Percentiles rank a stretch among this genome's conserved stretches.
Evolutionary conservation across 2,113 vertebrate species (phyloP).

Genomic region (Saguinus imperator): DNA sequence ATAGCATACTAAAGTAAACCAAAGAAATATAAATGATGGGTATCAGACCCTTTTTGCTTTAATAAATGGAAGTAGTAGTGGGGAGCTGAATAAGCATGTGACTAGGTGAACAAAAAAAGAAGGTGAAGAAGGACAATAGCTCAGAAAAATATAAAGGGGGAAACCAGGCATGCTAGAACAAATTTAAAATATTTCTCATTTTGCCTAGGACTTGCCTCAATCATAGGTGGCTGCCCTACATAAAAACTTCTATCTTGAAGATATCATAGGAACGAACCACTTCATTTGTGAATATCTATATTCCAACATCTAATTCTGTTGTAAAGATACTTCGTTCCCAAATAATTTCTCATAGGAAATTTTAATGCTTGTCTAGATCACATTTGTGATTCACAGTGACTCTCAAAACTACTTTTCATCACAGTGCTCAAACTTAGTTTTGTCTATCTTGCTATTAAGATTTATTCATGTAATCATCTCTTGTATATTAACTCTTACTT

Average conservation of each 20-base stretch:
- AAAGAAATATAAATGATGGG: not conserved
- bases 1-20: not conserved
- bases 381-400: not conserved
- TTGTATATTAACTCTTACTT: constrained; percentile 17
- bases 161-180: not conserved
- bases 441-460: not conserved
- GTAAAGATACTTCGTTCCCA: not conserved
- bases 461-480: not conserved
- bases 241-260: not conserved
- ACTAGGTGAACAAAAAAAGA: not conserved
- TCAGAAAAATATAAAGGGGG: not conserved
- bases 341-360: not conserved
- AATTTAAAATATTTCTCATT: constrained; percentile 6
- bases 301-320: constrained; percentile 7
- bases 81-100: not conserved
- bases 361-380: not conserved
- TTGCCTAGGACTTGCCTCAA: not conserved
- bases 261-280: not conserved
- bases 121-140: not conserved
- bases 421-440: not conserved
- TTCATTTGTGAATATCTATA: not conserved
- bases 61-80: no score
- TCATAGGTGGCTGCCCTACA: not conserved
- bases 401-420: not conserved
- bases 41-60: not conserved